A percentile compares a stretch with the other conserved stretches of the same genome.
Conservation (phyloP, 2,888 invertebrate species). For the Leucoptera coffeella region DNA sequence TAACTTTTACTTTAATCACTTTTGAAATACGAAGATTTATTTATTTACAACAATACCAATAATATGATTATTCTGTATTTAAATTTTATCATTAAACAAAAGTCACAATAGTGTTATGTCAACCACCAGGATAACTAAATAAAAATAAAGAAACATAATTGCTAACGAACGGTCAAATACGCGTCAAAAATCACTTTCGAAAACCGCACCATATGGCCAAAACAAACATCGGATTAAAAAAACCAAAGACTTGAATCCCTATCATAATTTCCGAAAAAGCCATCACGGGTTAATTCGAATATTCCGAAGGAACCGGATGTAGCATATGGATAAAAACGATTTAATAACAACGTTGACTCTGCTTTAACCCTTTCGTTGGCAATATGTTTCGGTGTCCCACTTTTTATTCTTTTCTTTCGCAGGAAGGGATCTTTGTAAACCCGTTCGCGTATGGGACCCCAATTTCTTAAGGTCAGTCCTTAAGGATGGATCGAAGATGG, state of each 20-base stretch:
- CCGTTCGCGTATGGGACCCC: slow-evolving; percentile 35
- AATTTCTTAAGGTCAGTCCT: slow-evolving; percentile 37
- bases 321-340: slow-evolving; percentile 48
- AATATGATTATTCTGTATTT: no score
- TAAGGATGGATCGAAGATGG: no score
- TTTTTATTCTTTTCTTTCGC: slow-evolving; percentile 24
- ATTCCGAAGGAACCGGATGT: slow-evolving; percentile 41
- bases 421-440: slow-evolving; percentile 43
- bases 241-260: slow-evolving; percentile 35
- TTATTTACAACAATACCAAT: no score
- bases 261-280: slow-evolving; percentile 46
- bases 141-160: not conserved
- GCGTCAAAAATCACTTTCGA: slow-evolving; percentile 1
- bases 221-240: slow-evolving; percentile 24
- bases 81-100: no score
- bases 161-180: no score
- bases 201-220: slow-evolving; percentile 27
- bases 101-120: no score
- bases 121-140: no score
- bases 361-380: slow-evolving; percentile 45
- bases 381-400: slow-evolving; percentile 42
- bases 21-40: no score
- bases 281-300: slow-evolving; percentile 50
- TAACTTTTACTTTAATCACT: no score
- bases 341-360: slow-evolving; percentile 45